Base-by-base conservation (phyloP, 2,888 invertebrate species). In the Nymphalis urticae region DNA sequence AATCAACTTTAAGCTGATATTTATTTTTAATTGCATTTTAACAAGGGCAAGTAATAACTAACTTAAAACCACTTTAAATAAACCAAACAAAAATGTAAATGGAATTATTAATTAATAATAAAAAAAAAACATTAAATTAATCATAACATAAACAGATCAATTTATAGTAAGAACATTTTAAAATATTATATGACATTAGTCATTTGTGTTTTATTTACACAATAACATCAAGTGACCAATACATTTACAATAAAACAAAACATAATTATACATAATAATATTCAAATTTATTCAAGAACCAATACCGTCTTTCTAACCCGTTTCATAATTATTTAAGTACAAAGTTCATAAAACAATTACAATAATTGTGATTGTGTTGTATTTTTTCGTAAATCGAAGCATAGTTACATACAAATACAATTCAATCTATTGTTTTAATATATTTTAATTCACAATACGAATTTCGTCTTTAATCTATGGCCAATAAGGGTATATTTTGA, bases 31-130 rank as follows among this genome's bases (percentile, higher is more conserved):
- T 66, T 66, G 66, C 60, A 47, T 21, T 54, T 63, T 27, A 62
- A 60, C 36, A 58, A 16, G 24, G 48, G 61, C 62, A 67, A 63
- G 62, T 58, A 63, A n/a, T 58, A n/a, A 58, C 7, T 24, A 54
- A n/a, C n/a, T 9, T 9, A 58, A 36, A 58, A 19, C 27, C 13
- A 1, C 17, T 19, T 36, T n/a, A 58, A 42, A 58, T 36, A 54
- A 24, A 58, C 19, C 42, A n/a, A 17, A 36, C 36, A 58, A 19
- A 6, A 17, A 7, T 56, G 4, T 36, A 42, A 58, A 36, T 1
- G 8, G n/a, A 36, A 42, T n/a, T 10, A 42, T 19, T 58, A 19
- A 42, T 42, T 9, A 36, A 36, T 17, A 32, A 27, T 17, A 17
- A 32, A n/a, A 56, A 9, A 17, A 32, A n/a, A 56, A 9, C 50